A percentile compares a stretch with the other conserved stretches of the same genome.
Conservation (phyloP, 2,113 vertebrate genomes). For the Lepisosteus oculatus region DNA sequence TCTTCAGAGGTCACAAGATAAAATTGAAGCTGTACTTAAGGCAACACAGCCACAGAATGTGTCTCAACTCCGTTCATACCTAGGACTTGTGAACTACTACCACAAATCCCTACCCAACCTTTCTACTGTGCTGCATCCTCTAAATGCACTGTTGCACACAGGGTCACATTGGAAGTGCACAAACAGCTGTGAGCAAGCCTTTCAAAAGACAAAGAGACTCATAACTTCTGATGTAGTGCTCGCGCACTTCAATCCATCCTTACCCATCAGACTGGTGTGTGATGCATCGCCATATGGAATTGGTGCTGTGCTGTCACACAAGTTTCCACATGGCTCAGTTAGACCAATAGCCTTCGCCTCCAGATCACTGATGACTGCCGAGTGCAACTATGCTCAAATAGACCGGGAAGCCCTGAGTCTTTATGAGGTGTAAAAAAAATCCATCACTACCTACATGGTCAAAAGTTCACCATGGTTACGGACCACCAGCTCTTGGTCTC, state of each 20-base stretch:
- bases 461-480: too few species aligned
- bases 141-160: constrained; percentile 4
- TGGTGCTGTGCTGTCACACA: background rate
- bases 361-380: background rate
- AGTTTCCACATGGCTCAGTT: background rate
- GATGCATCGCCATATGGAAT: background rate
- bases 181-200: constrained; percentile 15
- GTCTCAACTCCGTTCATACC: background rate
- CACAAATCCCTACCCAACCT: constrained; percentile 10
- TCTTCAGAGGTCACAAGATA: constrained; percentile 17
- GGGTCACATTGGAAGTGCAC: constrained; percentile 1
- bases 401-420: background rate
- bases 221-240: background rate
- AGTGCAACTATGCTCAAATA: background rate
- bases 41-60: constrained; percentile 12
- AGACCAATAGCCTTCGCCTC: background rate
- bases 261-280: background rate
- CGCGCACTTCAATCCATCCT: background rate
- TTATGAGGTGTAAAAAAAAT: background rate
- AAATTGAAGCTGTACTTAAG: constrained; percentile 7
- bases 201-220: constrained; percentile 26
- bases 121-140: background rate
- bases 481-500: too few species aligned
- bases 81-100: constrained; percentile 25
- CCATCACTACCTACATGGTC: too few species aligned